Evolutionary conservation across 2,888 invertebrate species (phyloP).

Genomic region (Lutraria lutraria): DNA sequence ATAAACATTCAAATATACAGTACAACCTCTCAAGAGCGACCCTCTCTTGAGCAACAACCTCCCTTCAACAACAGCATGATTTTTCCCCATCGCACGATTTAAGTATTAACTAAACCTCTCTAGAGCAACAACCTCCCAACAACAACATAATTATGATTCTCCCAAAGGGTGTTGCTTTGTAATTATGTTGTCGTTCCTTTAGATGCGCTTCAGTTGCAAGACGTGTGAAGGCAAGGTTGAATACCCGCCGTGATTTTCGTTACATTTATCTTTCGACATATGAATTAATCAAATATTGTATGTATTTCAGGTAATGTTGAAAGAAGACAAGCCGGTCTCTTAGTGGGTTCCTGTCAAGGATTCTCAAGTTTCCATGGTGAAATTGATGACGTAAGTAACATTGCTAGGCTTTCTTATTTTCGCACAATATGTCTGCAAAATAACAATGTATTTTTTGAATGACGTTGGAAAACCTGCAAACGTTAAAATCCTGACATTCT

Average conservation of each 20-base stretch:
- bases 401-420: constrained; percentile 7
- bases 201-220: too few species aligned
- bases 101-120: too few species aligned
- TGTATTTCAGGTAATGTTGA: constrained; percentile 73
- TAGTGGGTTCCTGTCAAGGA: constrained; percentile 74
- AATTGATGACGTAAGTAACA: constrained; percentile 77
- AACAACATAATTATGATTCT: too few species aligned
- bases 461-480: neutral
- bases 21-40: too few species aligned
- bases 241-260: neutral
- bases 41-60: too few species aligned
- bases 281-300: neutral
- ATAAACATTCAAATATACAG: too few species aligned
- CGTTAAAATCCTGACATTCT: neutral
- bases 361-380: constrained; percentile 74
- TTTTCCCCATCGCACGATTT: too few species aligned
- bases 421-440: neutral
- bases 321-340: constrained; percentile 71
- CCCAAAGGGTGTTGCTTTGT: too few species aligned
- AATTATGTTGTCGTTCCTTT: too few species aligned
- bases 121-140: too few species aligned
- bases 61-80: too few species aligned
- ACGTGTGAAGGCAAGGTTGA: too few species aligned
- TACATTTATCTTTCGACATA: neutral
- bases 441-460: neutral